Percentiles rank a stretch among this genome's conserved stretches.
phyloP scores from a whole-genome alignment of 2,113 vertebrate genomes.

The Paraplagusia blochii region DNA sequence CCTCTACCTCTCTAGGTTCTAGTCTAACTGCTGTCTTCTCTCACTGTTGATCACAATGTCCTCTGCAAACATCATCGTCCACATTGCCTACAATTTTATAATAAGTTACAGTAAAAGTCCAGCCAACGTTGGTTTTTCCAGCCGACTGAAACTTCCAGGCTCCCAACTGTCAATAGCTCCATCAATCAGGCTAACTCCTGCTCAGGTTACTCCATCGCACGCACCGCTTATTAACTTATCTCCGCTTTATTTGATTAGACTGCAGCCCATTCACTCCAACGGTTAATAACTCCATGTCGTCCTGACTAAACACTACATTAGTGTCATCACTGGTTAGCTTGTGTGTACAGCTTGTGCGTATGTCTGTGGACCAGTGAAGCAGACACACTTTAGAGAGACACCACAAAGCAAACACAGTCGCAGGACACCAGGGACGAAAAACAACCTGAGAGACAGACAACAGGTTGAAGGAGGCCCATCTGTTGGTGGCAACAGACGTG shows the following conservation, averaged over 20 bases:
- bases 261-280: slow-evolving; percentile 37
- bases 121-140: slow-evolving; percentile 5
- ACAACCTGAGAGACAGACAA: slow-evolving; percentile 29
- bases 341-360: slow-evolving; percentile 24
- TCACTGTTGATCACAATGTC: too few relatives aligned
- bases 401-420: slow-evolving; percentile 49
- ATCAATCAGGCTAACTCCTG: slow-evolving; percentile 22
- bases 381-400: slow-evolving; percentile 31
- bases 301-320: slow-evolving; percentile 55
- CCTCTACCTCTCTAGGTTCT: too few relatives aligned
- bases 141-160: neutral
- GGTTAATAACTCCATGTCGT: slow-evolving; percentile 53
- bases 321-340: slow-evolving; percentile 49
- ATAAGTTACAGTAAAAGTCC: neutral
- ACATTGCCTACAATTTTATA: neutral
- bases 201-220: slow-evolving; percentile 25
- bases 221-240: slow-evolving; percentile 56
- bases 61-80: too few relatives aligned
- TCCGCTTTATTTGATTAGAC: slow-evolving; percentile 56
- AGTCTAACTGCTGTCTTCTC: too few relatives aligned
- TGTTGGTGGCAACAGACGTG: slow-evolving; percentile 2
- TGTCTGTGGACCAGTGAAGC: slow-evolving; percentile 31
- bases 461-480: slow-evolving; percentile 12
- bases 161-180: slow-evolving; percentile 12
- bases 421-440: slow-evolving; percentile 34